Base-by-base conservation (phyloP, 2,797 vertebrate genomes). In the Gallinago solitaria region DNA sequence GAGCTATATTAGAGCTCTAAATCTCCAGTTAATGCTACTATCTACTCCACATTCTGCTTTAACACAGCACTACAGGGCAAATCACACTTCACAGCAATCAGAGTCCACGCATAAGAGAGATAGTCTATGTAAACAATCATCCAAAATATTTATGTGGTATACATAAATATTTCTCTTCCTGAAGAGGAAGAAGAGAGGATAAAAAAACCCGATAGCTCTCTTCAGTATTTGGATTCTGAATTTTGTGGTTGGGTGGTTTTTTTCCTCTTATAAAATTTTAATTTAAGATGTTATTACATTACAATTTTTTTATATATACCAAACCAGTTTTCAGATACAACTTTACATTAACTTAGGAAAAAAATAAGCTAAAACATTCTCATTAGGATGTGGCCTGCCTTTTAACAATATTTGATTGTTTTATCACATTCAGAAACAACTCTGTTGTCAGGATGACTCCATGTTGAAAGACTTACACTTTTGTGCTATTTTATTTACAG, bases 121-220 rank as follows among this genome's bases (percentile, higher is more conserved):
- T 0, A 54, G 43, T 8, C 65, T 11, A 19, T 1, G 2, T 1
- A 3, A 91, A 56, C 11, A 65, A 27, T n/a, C 24, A 91, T 6
- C 16, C 25, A 61, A 59, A 61, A 19, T 48, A 60, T 27, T 65
- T 5, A 30, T 13, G 6, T 11, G 5, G 4, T 24, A 30, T 20
- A 59, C 9, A 74, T 11, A 87, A 64, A 43, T 53, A 77, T 11
- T 70, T 70, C 4, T 89, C 48, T 53, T 85, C 30, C 32, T 47
- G 50, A 47, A 87, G 24, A 68, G 0, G 4, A 35, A 24, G 23
- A 35, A 37, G 17, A 60, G 11, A 37, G 35, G 4, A 35, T 53
- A 12, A 74, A 73, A 75, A 85, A 25, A 4, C 25, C 4, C 5
- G 7, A 4, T 15, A 3, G 47, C 4, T 21, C 27, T 56, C 30